A percentile compares a stretch with the other conserved stretches of the same genome.
These are phyloP conservation scores for Petroica traversi DNA, from an alignment of 2,113 vertebrate genomes.

Conservation along the genomic window DNA sequence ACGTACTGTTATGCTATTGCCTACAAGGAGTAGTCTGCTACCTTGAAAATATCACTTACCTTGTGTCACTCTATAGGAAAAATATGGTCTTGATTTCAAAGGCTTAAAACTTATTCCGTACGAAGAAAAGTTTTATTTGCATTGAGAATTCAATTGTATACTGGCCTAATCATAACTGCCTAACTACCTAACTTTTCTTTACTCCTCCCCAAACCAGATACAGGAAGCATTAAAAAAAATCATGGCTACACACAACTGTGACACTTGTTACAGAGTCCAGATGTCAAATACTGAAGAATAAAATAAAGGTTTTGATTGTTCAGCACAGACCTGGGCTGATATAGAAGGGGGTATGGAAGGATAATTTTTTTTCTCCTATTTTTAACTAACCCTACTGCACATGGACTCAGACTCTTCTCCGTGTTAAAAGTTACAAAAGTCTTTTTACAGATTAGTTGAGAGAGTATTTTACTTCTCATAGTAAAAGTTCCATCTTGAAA, in stretches of 20 bases:
- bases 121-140: background rate
- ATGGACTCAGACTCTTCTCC: background rate
- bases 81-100: background rate
- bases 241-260: background rate
- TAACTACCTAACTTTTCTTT: background rate
- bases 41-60: background rate
- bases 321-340: background rate
- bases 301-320: background rate
- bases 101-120: background rate
- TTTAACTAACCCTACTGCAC: background rate
- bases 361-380: background rate
- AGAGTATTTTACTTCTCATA: background rate
- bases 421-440: fast-evolving
- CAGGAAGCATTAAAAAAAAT: background rate
- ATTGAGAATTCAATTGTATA: background rate
- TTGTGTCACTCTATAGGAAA: background rate
- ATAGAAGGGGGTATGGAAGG: background rate
- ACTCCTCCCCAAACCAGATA: background rate
- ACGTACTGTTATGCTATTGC: background rate
- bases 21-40: background rate
- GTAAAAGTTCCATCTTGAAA: background rate
- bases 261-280: background rate
- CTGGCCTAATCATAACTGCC: background rate
- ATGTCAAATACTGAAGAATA: background rate
- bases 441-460: background rate